Conservation (phyloP, 2,888 invertebrate species). For the Drosophila helvetica region DNA sequence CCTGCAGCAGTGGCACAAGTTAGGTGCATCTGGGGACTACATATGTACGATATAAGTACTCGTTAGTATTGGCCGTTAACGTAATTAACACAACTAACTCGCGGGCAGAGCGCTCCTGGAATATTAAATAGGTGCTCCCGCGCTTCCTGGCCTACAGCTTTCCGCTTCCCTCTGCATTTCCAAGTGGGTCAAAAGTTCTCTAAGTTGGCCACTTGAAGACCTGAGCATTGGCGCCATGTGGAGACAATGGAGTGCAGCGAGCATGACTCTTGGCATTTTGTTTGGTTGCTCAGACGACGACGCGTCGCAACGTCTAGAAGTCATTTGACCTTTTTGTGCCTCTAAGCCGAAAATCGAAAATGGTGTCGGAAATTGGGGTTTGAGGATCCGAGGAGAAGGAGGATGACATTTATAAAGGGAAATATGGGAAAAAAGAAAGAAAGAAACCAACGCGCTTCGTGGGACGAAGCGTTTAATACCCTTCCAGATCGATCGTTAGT, state of each 20-base stretch:
- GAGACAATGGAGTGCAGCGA: constrained; percentile 54
- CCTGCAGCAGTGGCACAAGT: constrained; percentile 12
- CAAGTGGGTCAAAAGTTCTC: constrained; percentile 2
- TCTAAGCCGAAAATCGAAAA: constrained; percentile 17
- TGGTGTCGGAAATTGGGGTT: constrained; percentile 33
- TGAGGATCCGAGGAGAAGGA: constrained; percentile 9
- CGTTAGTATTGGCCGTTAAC: constrained; percentile 41
- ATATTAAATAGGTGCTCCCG: too few species aligned
- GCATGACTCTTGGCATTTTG: constrained; percentile 67
- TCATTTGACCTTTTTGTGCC: constrained; percentile 60
- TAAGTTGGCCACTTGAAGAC: constrained; percentile 51
- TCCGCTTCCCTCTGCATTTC: neutral
- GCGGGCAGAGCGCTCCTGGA: neutral
- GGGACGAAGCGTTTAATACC: constrained; percentile 14
- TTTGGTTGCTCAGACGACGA: constrained; percentile 56
- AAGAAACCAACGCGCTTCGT: constrained; percentile 36
- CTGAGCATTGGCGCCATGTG: constrained; percentile 42
- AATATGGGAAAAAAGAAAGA: constrained; percentile 44
- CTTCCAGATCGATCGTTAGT: neutral
- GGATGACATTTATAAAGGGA: constrained; percentile 56
- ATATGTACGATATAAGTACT: neutral
- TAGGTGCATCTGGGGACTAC: constrained; percentile 47
- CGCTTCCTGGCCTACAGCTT: neutral
- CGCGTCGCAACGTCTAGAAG: constrained; percentile 39
- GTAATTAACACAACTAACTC: constrained; percentile 59